Evolutionary conservation across 2,888 invertebrate genomes (phyloP).

Genomic region (Anagyrus pseudococci): DNA sequence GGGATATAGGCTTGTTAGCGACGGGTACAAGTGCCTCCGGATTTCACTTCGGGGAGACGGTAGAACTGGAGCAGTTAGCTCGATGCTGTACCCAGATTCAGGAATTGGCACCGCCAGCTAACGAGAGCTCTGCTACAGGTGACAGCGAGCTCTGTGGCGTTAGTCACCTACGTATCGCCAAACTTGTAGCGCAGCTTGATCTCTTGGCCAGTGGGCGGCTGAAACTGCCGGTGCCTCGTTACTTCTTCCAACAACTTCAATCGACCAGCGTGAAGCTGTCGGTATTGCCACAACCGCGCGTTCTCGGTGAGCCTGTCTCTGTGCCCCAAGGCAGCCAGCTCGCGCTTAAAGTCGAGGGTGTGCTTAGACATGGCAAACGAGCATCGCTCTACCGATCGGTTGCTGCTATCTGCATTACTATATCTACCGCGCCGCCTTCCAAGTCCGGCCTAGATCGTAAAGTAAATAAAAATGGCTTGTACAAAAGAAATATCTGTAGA

Average conservation of each 20-base stretch:
- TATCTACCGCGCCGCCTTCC: slow-evolving; percentile 66
- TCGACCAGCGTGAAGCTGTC: slow-evolving; percentile 82
- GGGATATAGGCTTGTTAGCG: slow-evolving; percentile 14
- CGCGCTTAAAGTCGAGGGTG: slow-evolving; percentile 93
- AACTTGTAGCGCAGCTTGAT: slow-evolving; percentile 66
- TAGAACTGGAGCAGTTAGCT: slow-evolving; percentile 57
- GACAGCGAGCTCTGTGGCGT: slow-evolving; percentile 46
- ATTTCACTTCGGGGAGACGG: slow-evolving; percentile 51
- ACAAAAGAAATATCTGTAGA: neutral
- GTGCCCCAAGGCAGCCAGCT: slow-evolving; percentile 85
- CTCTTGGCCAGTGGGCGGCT: slow-evolving; percentile 63
- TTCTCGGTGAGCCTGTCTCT: slow-evolving; percentile 82
- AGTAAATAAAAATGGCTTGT: no score
- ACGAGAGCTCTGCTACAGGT: slow-evolving; percentile 51
- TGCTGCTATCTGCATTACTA: slow-evolving; percentile 73
- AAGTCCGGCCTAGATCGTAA: slow-evolving; percentile 65
- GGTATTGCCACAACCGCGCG: slow-evolving; percentile 80
- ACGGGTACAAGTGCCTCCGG: slow-evolving; percentile 43
- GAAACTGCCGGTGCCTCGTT: slow-evolving; percentile 71
- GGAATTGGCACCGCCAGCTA: slow-evolving; percentile 56
- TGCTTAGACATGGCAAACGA: slow-evolving; percentile 76
- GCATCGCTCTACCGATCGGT: slow-evolving; percentile 76
- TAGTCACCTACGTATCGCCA: slow-evolving; percentile 61
- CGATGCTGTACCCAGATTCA: slow-evolving; percentile 54
- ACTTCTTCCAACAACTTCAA: slow-evolving; percentile 86